phyloP scores from a whole-genome alignment of 2,797 vertebrate species.

The Nyctibius grandis region DNA sequence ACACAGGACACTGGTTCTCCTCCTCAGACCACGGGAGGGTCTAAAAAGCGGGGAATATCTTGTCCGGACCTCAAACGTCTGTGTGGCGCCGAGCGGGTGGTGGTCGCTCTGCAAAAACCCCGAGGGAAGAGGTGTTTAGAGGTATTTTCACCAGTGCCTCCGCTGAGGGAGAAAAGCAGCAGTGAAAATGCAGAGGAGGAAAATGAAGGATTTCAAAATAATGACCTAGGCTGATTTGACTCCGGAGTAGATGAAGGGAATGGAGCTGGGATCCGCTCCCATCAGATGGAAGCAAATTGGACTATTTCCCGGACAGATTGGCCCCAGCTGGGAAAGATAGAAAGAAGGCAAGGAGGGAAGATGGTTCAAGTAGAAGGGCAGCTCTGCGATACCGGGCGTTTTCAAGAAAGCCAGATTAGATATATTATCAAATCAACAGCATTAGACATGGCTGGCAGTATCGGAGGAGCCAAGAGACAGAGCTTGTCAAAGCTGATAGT shows the following conservation, averaged over 20 bases:
- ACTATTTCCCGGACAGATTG: conserved; percentile 55
- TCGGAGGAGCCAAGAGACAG: background rate
- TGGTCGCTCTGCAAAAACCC: background rate
- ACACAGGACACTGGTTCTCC: background rate
- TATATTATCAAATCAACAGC: conserved; percentile 51
- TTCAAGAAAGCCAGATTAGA: conserved; percentile 44
- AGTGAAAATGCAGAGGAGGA: background rate
- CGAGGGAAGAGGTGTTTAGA: background rate
- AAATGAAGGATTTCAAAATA: conserved; percentile 29
- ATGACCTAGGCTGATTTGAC: conserved; percentile 17
- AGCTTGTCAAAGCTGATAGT: background rate
- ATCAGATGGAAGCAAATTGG: conserved; percentile 60
- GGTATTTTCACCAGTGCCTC: background rate
- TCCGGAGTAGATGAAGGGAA: conserved; percentile 10
- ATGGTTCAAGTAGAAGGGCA: conserved; percentile 45
- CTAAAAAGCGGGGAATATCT: background rate
- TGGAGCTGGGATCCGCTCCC: conserved; percentile 22
- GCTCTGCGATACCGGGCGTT: background rate
- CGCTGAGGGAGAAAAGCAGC: background rate
- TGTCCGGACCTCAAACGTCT: background rate
- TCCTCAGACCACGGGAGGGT: background rate
- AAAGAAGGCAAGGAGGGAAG: conserved; percentile 29
- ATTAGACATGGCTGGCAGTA: conserved; percentile 11
- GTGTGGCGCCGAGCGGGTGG: accelerated
- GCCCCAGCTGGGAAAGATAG: conserved; percentile 51